Percentiles rank a stretch among this genome's conserved stretches.
These are phyloP conservation scores for Mus musculus DNA, from an alignment of 2,113 vertebrate species.

Conservation along the genomic window DNA sequence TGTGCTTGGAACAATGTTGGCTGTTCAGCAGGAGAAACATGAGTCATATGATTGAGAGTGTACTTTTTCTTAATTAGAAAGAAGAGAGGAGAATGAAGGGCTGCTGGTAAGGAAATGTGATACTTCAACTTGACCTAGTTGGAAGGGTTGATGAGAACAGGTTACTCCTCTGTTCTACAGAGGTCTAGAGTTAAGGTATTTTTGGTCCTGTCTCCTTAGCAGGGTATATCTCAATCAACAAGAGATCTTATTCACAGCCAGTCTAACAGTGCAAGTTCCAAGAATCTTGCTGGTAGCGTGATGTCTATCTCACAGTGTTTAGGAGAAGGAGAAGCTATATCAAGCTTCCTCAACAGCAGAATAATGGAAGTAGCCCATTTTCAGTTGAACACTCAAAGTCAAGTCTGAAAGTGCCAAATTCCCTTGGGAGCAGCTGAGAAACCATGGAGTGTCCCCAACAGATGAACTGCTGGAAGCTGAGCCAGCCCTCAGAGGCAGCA, in stretches of 20 bases:
- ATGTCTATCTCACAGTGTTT: slow-evolving; percentile 51
- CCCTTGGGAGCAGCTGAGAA: slow-evolving; percentile 32
- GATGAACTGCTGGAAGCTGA: neutral
- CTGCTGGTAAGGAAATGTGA: slow-evolving; percentile 65
- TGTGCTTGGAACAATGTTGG: slow-evolving; percentile 7
- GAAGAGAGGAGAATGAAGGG: slow-evolving; percentile 57
- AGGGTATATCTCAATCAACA: slow-evolving; percentile 24
- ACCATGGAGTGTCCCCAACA: neutral
- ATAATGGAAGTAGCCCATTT: slow-evolving; percentile 16
- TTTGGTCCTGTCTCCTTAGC: slow-evolving; percentile 24
- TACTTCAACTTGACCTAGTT: slow-evolving; percentile 66
- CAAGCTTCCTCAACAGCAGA: slow-evolving; percentile 21
- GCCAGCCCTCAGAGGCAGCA: neutral
- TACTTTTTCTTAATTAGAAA: slow-evolving; percentile 68
- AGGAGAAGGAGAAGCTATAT: slow-evolving; percentile 36
- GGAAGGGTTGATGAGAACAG: slow-evolving; percentile 59
- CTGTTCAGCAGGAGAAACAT: slow-evolving; percentile 39
- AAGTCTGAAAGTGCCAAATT: slow-evolving; percentile 24
- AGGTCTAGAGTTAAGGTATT: slow-evolving; percentile 56
- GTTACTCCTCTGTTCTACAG: slow-evolving; percentile 4
- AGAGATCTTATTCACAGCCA: slow-evolving; percentile 36
- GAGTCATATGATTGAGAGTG: slow-evolving; percentile 52
- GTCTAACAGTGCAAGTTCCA: slow-evolving; percentile 4
- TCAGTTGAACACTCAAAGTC: slow-evolving; percentile 45
- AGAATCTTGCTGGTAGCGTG: slow-evolving; percentile 57